Percentiles rank a stretch among this genome's conserved stretches.
These are phyloP conservation scores for Indicator maculatus DNA, from an alignment of 2,113 vertebrate genomes.

Conservation along the genomic window DNA sequence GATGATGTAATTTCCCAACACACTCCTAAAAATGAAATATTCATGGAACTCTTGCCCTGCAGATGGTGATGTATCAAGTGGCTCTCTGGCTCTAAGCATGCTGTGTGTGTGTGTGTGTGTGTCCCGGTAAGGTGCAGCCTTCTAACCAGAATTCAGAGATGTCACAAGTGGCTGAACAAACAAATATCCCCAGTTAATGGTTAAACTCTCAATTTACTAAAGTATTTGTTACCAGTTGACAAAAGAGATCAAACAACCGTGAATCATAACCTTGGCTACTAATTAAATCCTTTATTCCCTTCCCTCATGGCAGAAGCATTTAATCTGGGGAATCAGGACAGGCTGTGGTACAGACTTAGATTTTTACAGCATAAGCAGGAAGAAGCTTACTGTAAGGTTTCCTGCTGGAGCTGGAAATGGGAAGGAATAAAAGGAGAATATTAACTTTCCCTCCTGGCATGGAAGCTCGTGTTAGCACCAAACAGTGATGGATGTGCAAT, in stretches of 20 bases:
- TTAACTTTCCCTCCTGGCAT: slow-evolving; percentile 10
- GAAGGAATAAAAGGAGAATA: slow-evolving; percentile 11
- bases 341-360: neutral
- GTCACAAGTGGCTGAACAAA: slow-evolving; percentile 60
- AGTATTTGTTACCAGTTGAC: slow-evolving; percentile 56
- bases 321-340: slow-evolving; percentile 30
- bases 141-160: neutral
- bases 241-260: slow-evolving; percentile 35
- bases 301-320: slow-evolving; percentile 51
- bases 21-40: too few species aligned
- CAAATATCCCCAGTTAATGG: slow-evolving; percentile 46
- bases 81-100: neutral
- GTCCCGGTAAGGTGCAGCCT: neutral
- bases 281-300: slow-evolving; percentile 64
- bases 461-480: neutral
- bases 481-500: neutral
- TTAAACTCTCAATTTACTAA: slow-evolving; percentile 54
- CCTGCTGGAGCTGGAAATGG: neutral
- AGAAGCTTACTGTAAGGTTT: neutral
- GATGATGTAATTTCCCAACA: too few species aligned
- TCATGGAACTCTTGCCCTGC: neutral
- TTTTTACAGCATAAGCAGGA: slow-evolving; percentile 26
- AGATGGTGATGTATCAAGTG: accelerated
- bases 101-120: neutral
- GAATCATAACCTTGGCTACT: slow-evolving; percentile 70